A percentile compares a stretch with the other conserved stretches of the same genome.
Evolutionary conservation across 2,797 vertebrate species (phyloP).

Genomic region (Sebastes elongatus): DNA sequence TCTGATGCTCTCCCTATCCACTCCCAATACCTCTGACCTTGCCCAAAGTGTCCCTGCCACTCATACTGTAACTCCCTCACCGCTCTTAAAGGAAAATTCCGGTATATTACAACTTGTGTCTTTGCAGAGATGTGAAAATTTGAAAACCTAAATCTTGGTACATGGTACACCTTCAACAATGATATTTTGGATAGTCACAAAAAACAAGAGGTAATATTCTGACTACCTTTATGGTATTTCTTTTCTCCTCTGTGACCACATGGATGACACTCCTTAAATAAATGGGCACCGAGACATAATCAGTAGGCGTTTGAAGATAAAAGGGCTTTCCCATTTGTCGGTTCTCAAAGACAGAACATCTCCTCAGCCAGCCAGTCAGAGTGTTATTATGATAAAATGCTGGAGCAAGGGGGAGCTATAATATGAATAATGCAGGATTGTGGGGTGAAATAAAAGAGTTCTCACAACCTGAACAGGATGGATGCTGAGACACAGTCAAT

Average conservation of each 20-base stretch:
- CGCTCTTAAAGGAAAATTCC: not conserved
- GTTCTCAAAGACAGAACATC: conserved; percentile 6
- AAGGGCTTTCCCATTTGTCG: not conserved
- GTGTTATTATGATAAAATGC: conserved; percentile 23
- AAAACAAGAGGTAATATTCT: not conserved
- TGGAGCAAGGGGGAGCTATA: not conserved
- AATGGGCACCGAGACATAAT: not conserved
- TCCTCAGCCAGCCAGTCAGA: not conserved
- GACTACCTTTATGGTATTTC: not conserved
- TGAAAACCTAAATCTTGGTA: not conserved
- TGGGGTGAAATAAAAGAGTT: conserved; percentile 14
- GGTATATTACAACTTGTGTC: not conserved
- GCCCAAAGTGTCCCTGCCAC: conserved; percentile 85
- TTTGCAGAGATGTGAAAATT: not conserved
- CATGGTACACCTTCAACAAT: not conserved
- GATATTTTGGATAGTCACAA: not conserved
- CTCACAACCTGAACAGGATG: conserved; percentile 29
- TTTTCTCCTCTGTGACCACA: not conserved
- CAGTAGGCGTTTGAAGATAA: conserved; percentile 15
- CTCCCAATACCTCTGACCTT: conserved; percentile 86
- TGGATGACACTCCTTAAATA: not conserved
- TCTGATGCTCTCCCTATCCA: conserved; percentile 50
- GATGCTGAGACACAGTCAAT: conserved; percentile 36
- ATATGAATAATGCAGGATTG: conserved; percentile 37
- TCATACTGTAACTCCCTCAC: conserved; percentile 54